Conservation (phyloP, 2,888 invertebrate species). For the Nomada flava region DNA sequence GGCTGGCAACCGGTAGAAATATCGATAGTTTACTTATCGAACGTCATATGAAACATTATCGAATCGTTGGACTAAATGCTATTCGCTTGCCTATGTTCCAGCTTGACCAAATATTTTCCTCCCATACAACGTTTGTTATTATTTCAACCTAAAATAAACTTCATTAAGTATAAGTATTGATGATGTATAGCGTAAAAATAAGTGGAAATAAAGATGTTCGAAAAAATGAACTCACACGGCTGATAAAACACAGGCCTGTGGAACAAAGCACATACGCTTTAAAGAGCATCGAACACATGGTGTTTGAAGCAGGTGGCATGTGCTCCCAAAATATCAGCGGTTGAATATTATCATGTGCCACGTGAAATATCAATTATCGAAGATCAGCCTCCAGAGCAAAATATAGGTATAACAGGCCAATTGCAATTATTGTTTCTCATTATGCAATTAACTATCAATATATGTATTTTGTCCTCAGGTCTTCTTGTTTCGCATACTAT, state of each 20-base stretch:
- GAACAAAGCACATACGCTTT: not conserved
- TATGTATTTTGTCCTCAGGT: not conserved
- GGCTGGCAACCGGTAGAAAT: conserved; percentile 26
- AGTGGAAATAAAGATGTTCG: not conserved
- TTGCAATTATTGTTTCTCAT: not conserved
- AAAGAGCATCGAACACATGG: conserved; percentile 27
- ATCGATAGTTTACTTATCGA: conserved; percentile 46
- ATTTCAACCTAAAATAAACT: conserved; percentile 7
- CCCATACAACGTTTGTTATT: not conserved
- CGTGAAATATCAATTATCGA: conserved; percentile 48
- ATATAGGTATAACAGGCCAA: not conserved
- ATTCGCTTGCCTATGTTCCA: conserved; percentile 10
- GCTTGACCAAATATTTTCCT: conserved; percentile 13
- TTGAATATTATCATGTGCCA: conserved; percentile 39
- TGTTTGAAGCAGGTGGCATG: conserved; percentile 36
- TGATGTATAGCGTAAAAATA: not conserved
- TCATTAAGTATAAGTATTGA: not conserved
- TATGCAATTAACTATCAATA: not conserved
- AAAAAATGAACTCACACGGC: not conserved
- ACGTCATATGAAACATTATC: conserved; percentile 33
- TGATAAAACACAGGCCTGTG: not conserved
- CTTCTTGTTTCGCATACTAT: too few species aligned
- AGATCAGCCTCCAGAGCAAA: conserved; percentile 2
- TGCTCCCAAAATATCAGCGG: conserved; percentile 40
- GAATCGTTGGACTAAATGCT: conserved; percentile 17